These are phyloP conservation scores for Chaetoderma sp. DNA, from an alignment of 2,888 invertebrate genomes.

Conservation along the genomic window DNA sequence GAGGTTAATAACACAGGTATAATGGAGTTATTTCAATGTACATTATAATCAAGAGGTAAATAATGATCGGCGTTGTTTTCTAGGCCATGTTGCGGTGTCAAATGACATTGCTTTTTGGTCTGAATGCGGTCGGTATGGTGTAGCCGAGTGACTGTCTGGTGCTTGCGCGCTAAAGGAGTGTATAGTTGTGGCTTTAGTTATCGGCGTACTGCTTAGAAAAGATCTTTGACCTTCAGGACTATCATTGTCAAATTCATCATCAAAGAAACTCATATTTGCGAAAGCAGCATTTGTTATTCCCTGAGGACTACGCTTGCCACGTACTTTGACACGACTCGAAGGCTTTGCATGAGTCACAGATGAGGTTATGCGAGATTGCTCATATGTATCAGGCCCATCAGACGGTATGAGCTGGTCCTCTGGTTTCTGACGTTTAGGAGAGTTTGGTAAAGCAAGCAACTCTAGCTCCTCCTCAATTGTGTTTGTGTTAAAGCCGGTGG, in stretches of 20 bases:
- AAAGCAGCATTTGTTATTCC: slow-evolving; percentile 51
- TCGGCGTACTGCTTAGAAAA: not conserved
- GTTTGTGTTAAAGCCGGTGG: not conserved
- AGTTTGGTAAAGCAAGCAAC: slow-evolving; percentile 1
- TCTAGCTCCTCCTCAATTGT: slow-evolving; percentile 1
- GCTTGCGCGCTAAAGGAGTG: too few species aligned
- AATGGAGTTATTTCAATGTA: too few species aligned
- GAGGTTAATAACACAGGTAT: too few species aligned
- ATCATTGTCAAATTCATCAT: slow-evolving; percentile 52
- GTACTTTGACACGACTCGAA: too few species aligned
- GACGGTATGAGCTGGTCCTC: slow-evolving; percentile 5
- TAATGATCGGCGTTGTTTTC: slow-evolving; percentile 54
- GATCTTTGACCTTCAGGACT: not conserved
- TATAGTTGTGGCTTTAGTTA: not conserved
- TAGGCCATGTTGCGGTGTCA: slow-evolving; percentile 58
- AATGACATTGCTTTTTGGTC: slow-evolving; percentile 21
- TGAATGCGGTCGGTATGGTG: not conserved
- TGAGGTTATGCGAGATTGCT: not conserved
- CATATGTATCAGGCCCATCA: not conserved
- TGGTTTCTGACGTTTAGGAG: slow-evolving; percentile 6
- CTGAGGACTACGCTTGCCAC: not conserved
- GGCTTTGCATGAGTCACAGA: not conserved
- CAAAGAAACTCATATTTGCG: slow-evolving; percentile 63
- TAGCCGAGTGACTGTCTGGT: too few species aligned
- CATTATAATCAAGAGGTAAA: too few species aligned